Conservation (phyloP, 2,888 invertebrate species). For the Apantesis nais region DNA sequence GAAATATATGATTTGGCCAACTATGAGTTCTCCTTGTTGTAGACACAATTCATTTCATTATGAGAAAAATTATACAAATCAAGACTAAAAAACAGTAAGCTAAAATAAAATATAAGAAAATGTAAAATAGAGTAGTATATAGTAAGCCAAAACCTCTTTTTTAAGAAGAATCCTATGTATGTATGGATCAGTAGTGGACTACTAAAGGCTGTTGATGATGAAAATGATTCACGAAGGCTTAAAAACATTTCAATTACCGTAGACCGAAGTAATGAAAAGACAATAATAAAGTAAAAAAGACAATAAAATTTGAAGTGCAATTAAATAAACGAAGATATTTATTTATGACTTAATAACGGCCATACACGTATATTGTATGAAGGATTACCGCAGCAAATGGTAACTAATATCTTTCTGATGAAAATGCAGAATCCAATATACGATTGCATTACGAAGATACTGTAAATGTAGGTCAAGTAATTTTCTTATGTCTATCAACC, state of each 20-base stretch:
- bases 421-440: not conserved
- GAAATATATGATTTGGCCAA: conserved; percentile 50
- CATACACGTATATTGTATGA: not conserved
- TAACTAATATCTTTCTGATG: not conserved
- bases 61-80: conserved; percentile 1
- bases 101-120: too few species aligned
- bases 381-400: not conserved
- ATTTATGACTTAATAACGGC: not conserved
- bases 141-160: too few species aligned
- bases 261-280: not conserved
- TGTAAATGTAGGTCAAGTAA: not conserved
- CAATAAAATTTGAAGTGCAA: too few species aligned
- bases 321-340: too few species aligned
- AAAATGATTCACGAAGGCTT: too few species aligned
- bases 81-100: not conserved
- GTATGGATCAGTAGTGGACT: too few species aligned
- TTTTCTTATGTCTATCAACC: not conserved
- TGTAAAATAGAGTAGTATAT: too few species aligned
- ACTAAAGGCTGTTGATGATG: too few species aligned
- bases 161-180: too few species aligned
- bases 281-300: not conserved
- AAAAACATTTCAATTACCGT: not conserved
- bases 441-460: not conserved
- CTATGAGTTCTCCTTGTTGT: conserved; percentile 24
- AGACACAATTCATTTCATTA: conserved; percentile 5